Evolutionary conservation across 2,888 invertebrate species (phyloP), one percentile per base, ranked within the genome.

Genomic region (Drosophila seclusa): DNA sequence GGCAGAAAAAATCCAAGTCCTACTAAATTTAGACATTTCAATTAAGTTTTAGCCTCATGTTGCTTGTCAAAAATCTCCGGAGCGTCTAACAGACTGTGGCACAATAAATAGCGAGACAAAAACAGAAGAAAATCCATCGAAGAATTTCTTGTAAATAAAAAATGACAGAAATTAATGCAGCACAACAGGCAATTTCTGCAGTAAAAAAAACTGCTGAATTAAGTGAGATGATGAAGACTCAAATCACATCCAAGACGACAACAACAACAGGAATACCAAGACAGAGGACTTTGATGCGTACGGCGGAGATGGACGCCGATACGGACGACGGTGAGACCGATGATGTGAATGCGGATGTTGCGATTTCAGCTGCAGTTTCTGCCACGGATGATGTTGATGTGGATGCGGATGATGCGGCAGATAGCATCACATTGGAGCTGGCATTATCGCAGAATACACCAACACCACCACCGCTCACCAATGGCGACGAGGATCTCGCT

Each of bases 301-400:
- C 87, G 11, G 74, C 82, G 52, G 90, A 90, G 71, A 66, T 87
- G 90, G 87, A 87, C 18, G 90, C 85, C 18, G 90, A 89, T 55
- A 73, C 82, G n/a, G 86, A 86, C 54, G 86, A 76, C 34, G 71
- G 60, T 18, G 85, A 82, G 34, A 66, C 40, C 24, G 74, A 61
- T 34, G 55, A 64, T n/a, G 64, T 49, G 27, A 67, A 40, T 64
- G 62, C 36, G 54, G 50, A 29, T 45, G 50, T 10, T 38, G 49
- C 29, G n/a, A 27, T 49, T 57, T 16, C 7, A 7, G 53, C 29
- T 40, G 68, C 67, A 24, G 62, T 38, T 27, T 67, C 61, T 40
- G 76, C 32, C 8, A 69, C 64, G 4, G 42, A 11, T 13, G 54
- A 50, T 45, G 64, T 4, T 21, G 61, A 68, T 45, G 68, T 42